phyloP scores from a whole-genome alignment of 2,888 invertebrate genomes.

The Osedax fenrisi region DNA sequence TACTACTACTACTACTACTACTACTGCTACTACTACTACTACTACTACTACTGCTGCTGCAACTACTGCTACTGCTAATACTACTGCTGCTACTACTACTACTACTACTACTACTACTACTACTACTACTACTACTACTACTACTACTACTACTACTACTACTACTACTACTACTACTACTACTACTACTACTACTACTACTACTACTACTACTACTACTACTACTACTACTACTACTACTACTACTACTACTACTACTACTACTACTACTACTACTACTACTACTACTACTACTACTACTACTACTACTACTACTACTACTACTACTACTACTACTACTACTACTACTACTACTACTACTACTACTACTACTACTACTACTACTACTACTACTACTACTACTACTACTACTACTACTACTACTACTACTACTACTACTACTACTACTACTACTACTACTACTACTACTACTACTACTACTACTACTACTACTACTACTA shows the following conservation, averaged over 20 bases:
- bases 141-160: slow-evolving; percentile 16
- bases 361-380: slow-evolving; percentile 7
- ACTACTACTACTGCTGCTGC: neutral
- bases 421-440: slow-evolving; percentile 13
- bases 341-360: slow-evolving; percentile 12
- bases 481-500: slow-evolving; percentile 4
- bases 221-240: slow-evolving; percentile 18
- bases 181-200: slow-evolving; percentile 21
- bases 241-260: slow-evolving; percentile 19
- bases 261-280: slow-evolving; percentile 19
- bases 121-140: slow-evolving; percentile 15
- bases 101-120: slow-evolving; percentile 3
- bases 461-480: neutral
- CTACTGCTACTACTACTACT: slow-evolving; percentile 6
- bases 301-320: slow-evolving; percentile 14
- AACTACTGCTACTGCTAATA: slow-evolving; percentile 1
- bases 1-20: neutral
- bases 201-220: slow-evolving; percentile 12
- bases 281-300: slow-evolving; percentile 14
- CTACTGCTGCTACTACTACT: slow-evolving; percentile 14
- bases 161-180: slow-evolving; percentile 17
- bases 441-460: neutral
- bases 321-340: slow-evolving; percentile 20
- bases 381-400: neutral
- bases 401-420: neutral